Evolutionary conservation across 2,113 vertebrate species (phyloP), one percentile per base, ranked within the genome.

Genomic region (Glaucidium brasilianum): DNA sequence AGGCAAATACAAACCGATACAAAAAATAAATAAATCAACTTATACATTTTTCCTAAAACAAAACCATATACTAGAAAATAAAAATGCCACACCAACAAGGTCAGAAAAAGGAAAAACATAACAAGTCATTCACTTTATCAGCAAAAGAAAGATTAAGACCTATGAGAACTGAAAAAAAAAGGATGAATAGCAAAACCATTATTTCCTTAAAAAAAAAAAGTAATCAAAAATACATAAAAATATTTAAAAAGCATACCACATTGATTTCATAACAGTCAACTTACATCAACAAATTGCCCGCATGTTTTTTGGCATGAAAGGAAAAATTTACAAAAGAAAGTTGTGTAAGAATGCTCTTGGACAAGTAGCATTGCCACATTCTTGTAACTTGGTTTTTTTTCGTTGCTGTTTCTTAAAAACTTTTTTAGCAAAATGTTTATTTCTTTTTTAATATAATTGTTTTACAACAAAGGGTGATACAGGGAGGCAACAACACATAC

Each of bases 241-340:
- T 97, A 98, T 91, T 97, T 97, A 98, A 97, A 98, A 99, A 99
- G 98, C 99, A 99, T 99, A 99, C 98, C 98, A 88, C 97, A 99
- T 99, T 96, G 96, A 98, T 98, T 98, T 98, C 72, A 19, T 98
- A 98, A 97, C 97, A 98, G 98, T 99, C 98, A 99, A 99, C 99
- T 99, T 99, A 99, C 99, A 99, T 99, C 99, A 99, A 99, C 99
- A 99, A 99, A 99, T 99, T 99, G 99, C 99, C 99, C 99, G 99
- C 99, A 99, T 99, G 99, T 99, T 99, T 99, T 98, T 99, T 99
- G 99, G 99, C 99, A 99, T 99, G 99, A 99, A 99, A 99, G 99
- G 91, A 99, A 99, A 99, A 99, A 99, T 99, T 99, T 99, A 99
- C 98, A 99, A 99, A 99, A 99, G 99, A 99, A 99, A 99, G 99